Conservation (phyloP, 2,797 vertebrate genomes). For the Pteronotus mesoamericanus region DNA sequence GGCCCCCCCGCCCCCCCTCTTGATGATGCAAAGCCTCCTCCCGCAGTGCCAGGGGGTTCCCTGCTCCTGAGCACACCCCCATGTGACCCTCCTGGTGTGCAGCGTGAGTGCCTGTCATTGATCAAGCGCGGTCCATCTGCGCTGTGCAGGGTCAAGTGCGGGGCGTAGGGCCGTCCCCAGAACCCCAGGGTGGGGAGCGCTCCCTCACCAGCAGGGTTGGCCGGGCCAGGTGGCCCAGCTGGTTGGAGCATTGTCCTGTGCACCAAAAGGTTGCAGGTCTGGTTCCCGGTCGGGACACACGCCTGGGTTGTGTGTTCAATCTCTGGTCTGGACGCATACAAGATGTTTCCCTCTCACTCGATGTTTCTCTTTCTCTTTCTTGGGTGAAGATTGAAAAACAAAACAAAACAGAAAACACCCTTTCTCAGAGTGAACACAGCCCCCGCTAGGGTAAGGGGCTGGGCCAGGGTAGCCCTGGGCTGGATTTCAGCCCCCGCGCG, state of each 20-base stretch:
- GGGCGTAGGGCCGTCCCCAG: accelerated
- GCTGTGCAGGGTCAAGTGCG: background rate
- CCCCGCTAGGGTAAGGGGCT: background rate
- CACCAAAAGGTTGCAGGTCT: too few relatives aligned
- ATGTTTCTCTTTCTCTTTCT: too few relatives aligned
- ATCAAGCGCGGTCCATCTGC: background rate
- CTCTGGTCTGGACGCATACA: too few relatives aligned
- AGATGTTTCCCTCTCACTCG: too few relatives aligned
- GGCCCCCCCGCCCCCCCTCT: background rate
- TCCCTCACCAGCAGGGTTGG: background rate
- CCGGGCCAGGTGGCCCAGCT: too few relatives aligned
- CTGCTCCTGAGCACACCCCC: background rate
- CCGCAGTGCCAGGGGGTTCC: background rate
- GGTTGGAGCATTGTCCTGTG: too few relatives aligned
- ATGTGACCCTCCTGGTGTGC: accelerated
- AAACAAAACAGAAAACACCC: too few relatives aligned
- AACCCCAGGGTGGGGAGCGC: background rate
- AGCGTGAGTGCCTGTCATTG: background rate
- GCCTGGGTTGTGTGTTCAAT: too few relatives aligned
- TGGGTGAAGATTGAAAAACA: too few relatives aligned
- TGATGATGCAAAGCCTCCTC: background rate
- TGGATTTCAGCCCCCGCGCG: background rate
- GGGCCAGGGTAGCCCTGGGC: background rate
- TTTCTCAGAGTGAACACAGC: background rate
- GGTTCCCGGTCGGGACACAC: too few relatives aligned